phyloP scores from a whole-genome alignment of 2,113 vertebrate species.

The Dipodomys merriami region DNA sequence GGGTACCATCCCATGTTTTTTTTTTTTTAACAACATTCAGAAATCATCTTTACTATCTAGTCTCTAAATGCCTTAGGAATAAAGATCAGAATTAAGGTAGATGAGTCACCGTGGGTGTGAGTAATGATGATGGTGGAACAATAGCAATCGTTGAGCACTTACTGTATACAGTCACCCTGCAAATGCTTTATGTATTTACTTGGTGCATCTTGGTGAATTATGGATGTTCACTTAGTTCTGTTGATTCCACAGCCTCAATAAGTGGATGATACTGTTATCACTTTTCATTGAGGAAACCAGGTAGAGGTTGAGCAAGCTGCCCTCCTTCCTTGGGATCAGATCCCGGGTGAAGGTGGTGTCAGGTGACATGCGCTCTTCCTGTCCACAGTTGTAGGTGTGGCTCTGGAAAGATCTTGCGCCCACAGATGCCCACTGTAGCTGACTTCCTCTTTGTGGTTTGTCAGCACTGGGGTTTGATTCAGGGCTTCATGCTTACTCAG shows the following conservation, averaged over 20 bases:
- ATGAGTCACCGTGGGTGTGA: neutral
- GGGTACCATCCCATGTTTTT: neutral
- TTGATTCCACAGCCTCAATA: fast-evolving
- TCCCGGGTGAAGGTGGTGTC: too few relatives aligned
- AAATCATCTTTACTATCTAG: neutral
- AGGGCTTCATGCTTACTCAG: too few relatives aligned
- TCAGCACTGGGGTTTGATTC: too few relatives aligned
- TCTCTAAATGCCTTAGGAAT: neutral
- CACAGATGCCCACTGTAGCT: neutral
- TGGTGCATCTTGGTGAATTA: neutral
- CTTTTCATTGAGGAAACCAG: neutral
- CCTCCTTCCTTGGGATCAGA: fast-evolving
- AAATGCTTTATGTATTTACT: fast-evolving
- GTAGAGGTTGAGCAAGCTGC: neutral
- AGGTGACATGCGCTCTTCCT: neutral
- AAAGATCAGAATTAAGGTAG: neutral
- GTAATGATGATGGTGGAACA: neutral
- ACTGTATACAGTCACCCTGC: neutral
- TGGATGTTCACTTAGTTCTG: fast-evolving
- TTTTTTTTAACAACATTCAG: neutral
- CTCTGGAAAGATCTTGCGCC: neutral
- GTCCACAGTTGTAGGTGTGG: neutral
- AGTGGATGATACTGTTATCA: too few relatives aligned
- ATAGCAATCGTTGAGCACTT: fast-evolving
- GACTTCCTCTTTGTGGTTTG: too few relatives aligned